Conservation (phyloP, 2,888 invertebrate genomes). For the Cecidostiba fungosa region DNA sequence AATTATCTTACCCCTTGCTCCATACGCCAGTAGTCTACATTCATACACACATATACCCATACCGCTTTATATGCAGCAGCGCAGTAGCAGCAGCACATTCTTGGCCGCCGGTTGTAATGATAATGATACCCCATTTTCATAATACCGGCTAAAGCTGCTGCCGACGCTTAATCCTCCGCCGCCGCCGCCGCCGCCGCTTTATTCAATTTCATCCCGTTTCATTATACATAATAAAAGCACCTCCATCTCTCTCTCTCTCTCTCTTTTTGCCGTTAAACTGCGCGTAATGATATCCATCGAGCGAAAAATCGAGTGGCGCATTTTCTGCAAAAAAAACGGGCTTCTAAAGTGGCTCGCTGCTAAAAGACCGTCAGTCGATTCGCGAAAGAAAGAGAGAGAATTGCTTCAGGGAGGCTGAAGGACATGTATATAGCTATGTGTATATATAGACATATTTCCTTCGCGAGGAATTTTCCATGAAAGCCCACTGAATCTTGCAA, state of each 20-base stretch:
- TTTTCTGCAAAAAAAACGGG: neutral
- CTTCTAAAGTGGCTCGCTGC: neutral
- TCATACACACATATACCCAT: neutral
- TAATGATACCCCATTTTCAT: constrained; percentile 5
- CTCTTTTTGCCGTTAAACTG: neutral
- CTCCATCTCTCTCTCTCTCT: neutral
- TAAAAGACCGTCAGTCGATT: neutral
- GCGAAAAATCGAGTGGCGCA: neutral
- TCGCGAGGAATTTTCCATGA: constrained; percentile 42
- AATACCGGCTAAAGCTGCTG: constrained; percentile 1
- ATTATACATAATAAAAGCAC: constrained; percentile 11
- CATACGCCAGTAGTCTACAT: neutral
- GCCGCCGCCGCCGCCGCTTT: too few species aligned
- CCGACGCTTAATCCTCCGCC: neutral
- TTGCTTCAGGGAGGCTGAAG: neutral
- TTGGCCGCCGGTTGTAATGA: neutral
- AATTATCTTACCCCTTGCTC: neutral
- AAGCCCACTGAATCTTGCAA: constrained; percentile 33
- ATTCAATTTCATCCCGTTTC: neutral
- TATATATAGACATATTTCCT: neutral
- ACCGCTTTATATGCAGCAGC: neutral
- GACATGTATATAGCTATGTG: neutral
- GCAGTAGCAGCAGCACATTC: neutral
- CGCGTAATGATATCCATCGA: neutral
- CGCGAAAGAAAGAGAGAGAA: neutral